Evolutionary conservation across 30 jellyfish, hydroid and myxozoan species (phyloP).

Genomic region (Haliclystus octoradiatus): DNA sequence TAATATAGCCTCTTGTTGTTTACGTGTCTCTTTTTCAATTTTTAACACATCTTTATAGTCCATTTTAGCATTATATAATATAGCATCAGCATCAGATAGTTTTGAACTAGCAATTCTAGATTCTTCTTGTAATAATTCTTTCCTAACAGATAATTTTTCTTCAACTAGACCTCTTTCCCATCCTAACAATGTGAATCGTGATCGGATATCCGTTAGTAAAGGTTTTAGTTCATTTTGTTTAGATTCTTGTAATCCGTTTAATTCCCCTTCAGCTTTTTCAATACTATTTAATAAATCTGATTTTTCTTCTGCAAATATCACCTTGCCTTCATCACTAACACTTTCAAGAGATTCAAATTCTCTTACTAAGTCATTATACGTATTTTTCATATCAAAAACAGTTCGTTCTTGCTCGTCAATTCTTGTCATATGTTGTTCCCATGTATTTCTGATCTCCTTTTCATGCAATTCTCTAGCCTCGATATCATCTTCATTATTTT

Average conservation of each 20-base stretch:
- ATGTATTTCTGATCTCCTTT: slow-evolving; percentile 33
- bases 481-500: slow-evolving; percentile 17
- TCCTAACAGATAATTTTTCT: slow-evolving; percentile 25
- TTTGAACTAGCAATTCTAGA: slow-evolving; percentile 13
- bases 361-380: slow-evolving; percentile 33
- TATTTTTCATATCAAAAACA: slow-evolving; percentile 33
- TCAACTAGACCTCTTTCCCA: slow-evolving; percentile 69
- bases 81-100: slow-evolving; percentile 34
- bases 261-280: slow-evolving; percentile 17
- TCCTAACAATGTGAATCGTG: slow-evolving; percentile 55
- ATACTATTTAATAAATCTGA: slow-evolving; percentile 8
- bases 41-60: slow-evolving; percentile 26
- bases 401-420: slow-evolving; percentile 48
- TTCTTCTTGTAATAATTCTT: slow-evolving; percentile 33
- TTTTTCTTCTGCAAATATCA: slow-evolving; percentile 28
- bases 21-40: slow-evolving; percentile 26
- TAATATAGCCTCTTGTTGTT: slow-evolving; percentile 13
- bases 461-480: slow-evolving; percentile 12
- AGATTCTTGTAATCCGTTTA: slow-evolving; percentile 24
- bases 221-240: slow-evolving; percentile 53
- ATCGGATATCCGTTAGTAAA: slow-evolving; percentile 38
- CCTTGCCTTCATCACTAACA: slow-evolving; percentile 52
- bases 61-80: slow-evolving; percentile 27
- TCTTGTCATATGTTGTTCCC: slow-evolving; percentile 52
- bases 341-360: slow-evolving; percentile 42